Base-by-base conservation (phyloP, 2,888 invertebrate species). In the Phalera bucephala region DNA sequence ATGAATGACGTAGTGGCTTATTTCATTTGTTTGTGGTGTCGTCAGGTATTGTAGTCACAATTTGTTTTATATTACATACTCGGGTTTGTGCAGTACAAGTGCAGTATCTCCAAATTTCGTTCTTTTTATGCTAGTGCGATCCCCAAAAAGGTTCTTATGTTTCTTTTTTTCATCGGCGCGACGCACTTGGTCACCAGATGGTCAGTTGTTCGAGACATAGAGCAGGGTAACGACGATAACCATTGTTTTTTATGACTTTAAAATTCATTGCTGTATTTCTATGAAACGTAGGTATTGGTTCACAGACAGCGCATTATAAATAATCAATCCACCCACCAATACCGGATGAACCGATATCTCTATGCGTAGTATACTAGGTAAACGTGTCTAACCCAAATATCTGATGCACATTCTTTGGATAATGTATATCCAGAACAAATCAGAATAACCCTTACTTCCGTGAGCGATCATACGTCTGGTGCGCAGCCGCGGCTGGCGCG, bases 101-200 rank as follows among this genome's bases (percentile, higher is more conserved):
- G n/a, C n/a, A n/a, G n/a, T n/a, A n/a, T n/a, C n/a, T n/a, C n/a
- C n/a, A n/a, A n/a, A n/a, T n/a, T n/a, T n/a, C n/a, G n/a, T n/a
- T n/a, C n/a, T n/a, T n/a, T 20, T 17, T 17, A 5, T 11, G 15
- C 29, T 29, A 20, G 25, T 37, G 33, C 25, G 30, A 45, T 40
- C 42, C 47, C 37, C 51, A 50, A 41, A 36, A 39, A 27, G 20
- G 44, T 23, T 30, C 43, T 54, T 63, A n/a, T 64, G 60, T 62
- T 55, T 49, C n/a, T n/a, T 41, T 62, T 56, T 60, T 57, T 46
- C 33, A 45, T 50, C 49, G 45, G 37, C 22, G 33, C 50, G 41
- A 17, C 17, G 41, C 87, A 86, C 73, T 82, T 87, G 87, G 81
- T 70, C 71, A 74, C 79, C 87, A 88, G 72, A 86, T 87, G 87